These are phyloP conservation scores for Falco novaeseelandiae DNA, from an alignment of 2,797 vertebrate species.

Conservation along the genomic window DNA sequence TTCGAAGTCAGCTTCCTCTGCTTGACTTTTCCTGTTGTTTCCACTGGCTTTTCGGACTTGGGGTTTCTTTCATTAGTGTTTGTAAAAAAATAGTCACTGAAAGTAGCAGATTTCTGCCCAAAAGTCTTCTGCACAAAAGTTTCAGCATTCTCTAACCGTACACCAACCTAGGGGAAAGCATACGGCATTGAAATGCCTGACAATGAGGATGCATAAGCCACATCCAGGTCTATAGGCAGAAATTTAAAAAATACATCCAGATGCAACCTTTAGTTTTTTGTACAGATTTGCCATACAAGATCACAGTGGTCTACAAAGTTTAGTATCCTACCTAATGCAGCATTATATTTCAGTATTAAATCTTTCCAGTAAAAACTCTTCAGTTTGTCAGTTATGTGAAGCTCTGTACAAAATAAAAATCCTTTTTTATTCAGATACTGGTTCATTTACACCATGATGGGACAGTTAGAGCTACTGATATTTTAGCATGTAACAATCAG, in stretches of 20 bases:
- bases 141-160: conserved; percentile 85
- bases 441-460: not conserved
- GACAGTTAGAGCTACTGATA: not conserved
- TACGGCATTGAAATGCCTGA: not conserved
- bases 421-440: not conserved
- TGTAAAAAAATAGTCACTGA: conserved; percentile 31
- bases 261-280: not conserved
- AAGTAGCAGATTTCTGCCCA: conserved; percentile 53
- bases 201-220: not conserved
- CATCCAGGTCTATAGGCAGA: not conserved
- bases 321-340: not conserved
- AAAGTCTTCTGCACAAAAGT: conserved; percentile 78
- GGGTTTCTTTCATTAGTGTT: conserved; percentile 23
- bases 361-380: not conserved
- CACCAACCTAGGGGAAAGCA: conserved; percentile 75
- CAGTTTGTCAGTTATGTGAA: not conserved
- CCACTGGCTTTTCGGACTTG: not conserved
- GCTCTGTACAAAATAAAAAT: not conserved
- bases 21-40: conserved; percentile 9
- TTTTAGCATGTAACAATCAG: not conserved
- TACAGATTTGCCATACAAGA: not conserved
- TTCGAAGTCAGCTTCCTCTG: conserved; percentile 25
- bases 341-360: not conserved
- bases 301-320: not conserved
- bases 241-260: not conserved